Evolutionary conservation across 2,888 invertebrate species (phyloP).

Genomic region (Lithophane ornitopus): DNA sequence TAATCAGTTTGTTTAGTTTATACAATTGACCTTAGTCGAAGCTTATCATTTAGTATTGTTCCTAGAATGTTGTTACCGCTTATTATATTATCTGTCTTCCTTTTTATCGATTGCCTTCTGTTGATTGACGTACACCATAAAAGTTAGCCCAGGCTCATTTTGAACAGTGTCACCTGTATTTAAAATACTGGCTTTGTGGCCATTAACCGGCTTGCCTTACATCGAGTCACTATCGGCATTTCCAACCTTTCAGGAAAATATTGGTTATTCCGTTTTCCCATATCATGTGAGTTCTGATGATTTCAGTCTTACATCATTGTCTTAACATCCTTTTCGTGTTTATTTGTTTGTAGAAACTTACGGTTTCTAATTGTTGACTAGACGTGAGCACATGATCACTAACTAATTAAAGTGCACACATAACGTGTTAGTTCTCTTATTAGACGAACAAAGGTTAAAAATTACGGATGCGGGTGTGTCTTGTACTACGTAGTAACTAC

Average conservation of each 20-base stretch:
- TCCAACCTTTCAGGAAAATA: not conserved
- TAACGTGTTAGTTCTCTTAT: constrained; percentile 44
- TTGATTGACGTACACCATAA: not conserved
- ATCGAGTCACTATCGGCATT: not conserved
- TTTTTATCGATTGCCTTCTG: not conserved
- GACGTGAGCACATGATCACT: constrained; percentile 58
- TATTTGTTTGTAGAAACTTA: constrained; percentile 57
- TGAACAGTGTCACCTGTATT: not conserved
- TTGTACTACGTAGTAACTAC: not conserved
- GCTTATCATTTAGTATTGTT: constrained; percentile 14
- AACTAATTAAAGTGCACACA: constrained; percentile 62
- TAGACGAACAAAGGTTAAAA: constrained; percentile 47
- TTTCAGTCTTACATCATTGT: constrained; percentile 40
- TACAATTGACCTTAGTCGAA: not conserved
- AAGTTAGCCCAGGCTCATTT: too few relatives aligned
- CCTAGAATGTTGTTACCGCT: not conserved
- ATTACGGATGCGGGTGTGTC: constrained; percentile 43
- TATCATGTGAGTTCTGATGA: constrained; percentile 6
- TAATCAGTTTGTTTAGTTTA: constrained; percentile 17
- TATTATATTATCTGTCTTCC: constrained; percentile 16
- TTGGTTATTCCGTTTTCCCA: not conserved
- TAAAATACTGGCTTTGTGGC: not conserved
- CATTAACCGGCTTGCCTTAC: not conserved
- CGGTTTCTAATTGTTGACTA: constrained; percentile 57
- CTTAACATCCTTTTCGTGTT: constrained; percentile 64